Base-by-base conservation (phyloP, 2,113 vertebrate genomes). In the Brachionichthys hirsutus region DNA sequence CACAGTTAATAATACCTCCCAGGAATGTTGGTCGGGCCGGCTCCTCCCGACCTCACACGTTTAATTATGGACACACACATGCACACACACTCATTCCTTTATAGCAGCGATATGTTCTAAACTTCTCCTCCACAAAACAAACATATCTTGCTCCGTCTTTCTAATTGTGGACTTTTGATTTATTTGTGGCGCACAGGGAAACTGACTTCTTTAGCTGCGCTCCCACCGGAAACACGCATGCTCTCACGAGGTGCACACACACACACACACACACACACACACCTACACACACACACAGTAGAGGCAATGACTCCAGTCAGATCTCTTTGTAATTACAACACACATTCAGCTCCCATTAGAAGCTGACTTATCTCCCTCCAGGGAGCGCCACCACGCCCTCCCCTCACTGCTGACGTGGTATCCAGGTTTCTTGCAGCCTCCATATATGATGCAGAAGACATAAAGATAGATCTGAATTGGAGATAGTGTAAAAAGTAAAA, bases 91-190 rank as follows among this genome's bases (percentile, higher is more conserved):
- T 81, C 81, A 85, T 80, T 86, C 82, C 80, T 84, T 77, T 81
- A 61, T 62, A 45, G 67, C 84, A 67, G 68, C 77, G 83, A 86
- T 81, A 85, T 67, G 86, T 86, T 83, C 85, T 68, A 24, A 70
- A 63, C 78, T 87, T 86, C 73, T 85, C 73, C 81, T 72, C 83
- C 85, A 83, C 82, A 89, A 90, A 88, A 81, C 81, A 85, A 87
- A 89, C 86, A 79, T 70, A 35, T 45, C 66, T 75, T 69, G 52
- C 77, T 82, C 74, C 78, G 64, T 79, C 78, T 76, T 81, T 80
- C 70, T 90, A 89, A 88, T 89, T 88, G 85, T 79, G 85, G 77
- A 78, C 74, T 70, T 76, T 22, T 78, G 84, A 90, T 82, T 78
- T 80, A 87, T 88, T 83, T 82, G 70, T 79, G 74, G 74, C 64